Evolutionary conservation across 2,113 vertebrate genomes (phyloP).

Genomic region (Podiceps cristatus): DNA sequence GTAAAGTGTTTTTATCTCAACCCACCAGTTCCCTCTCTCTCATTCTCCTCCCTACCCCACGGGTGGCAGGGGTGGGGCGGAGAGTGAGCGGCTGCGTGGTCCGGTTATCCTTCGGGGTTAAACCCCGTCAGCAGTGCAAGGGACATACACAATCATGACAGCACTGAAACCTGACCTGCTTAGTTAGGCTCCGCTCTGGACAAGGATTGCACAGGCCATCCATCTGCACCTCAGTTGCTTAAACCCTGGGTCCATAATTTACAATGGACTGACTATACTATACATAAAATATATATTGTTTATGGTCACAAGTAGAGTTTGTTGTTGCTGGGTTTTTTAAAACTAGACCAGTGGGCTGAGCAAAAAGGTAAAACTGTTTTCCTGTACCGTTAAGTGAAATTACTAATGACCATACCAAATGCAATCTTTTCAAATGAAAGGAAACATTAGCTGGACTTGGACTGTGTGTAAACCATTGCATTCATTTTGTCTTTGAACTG

Average conservation of each 20-base stretch:
- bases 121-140: not conserved
- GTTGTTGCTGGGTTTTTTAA: not conserved
- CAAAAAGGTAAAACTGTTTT: not conserved
- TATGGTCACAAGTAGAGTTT: not conserved
- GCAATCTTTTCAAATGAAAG: not conserved
- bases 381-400: not conserved
- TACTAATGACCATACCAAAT: not conserved
- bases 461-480: not conserved
- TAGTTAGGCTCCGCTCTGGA: not conserved
- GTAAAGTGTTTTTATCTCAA: too few species aligned
- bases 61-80: too few species aligned
- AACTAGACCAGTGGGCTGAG: not conserved
- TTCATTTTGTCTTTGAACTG: conserved; percentile 5
- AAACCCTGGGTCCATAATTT: not conserved
- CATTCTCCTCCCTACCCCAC: too few species aligned
- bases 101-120: too few species aligned
- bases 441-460: not conserved
- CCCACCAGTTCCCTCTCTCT: too few species aligned
- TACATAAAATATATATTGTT: not conserved
- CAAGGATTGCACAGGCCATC: not conserved
- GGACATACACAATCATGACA: not conserved
- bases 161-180: not conserved
- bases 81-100: too few species aligned
- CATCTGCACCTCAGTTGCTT: not conserved
- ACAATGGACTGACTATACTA: not conserved